These are phyloP conservation scores for Hippoglossus hippoglossus DNA, from an alignment of 2,797 vertebrate species.

Conservation along the genomic window DNA sequence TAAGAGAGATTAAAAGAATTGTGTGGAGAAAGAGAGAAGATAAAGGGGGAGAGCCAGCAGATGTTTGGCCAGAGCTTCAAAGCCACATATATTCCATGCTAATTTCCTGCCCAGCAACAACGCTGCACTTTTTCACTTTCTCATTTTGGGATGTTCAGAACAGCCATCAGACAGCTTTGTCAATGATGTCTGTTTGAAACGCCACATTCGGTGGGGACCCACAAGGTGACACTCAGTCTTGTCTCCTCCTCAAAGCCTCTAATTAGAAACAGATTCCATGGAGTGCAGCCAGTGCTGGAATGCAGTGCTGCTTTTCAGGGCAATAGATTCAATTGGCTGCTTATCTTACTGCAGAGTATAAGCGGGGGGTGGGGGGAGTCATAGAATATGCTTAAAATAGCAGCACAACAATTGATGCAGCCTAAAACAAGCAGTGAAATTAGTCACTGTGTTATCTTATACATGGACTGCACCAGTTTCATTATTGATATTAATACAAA, in stretches of 20 bases:
- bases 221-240: slow-evolving; percentile 33
- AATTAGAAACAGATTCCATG: slow-evolving; percentile 60
- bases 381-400: slow-evolving; percentile 52
- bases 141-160: slow-evolving; percentile 22
- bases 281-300: slow-evolving; percentile 24
- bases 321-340: slow-evolving; percentile 32
- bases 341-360: slow-evolving; percentile 52
- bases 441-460: neutral
- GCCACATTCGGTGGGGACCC: slow-evolving; percentile 1
- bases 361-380: slow-evolving; percentile 49
- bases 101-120: slow-evolving; percentile 62
- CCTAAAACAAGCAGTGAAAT: neutral
- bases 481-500: too few relatives aligned
- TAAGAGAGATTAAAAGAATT: slow-evolving; percentile 24
- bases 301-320: slow-evolving; percentile 30
- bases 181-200: slow-evolving; percentile 15
- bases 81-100: slow-evolving; percentile 63
- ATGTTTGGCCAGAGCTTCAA: slow-evolving; percentile 86
- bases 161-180: slow-evolving; percentile 10
- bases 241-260: slow-evolving; percentile 29
- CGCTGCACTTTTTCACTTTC: slow-evolving; percentile 47
- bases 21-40: slow-evolving; percentile 27
- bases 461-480: neutral
- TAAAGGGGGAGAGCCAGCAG: slow-evolving; percentile 68
- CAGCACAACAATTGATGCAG: slow-evolving; percentile 32